Conservation (phyloP, 2,888 invertebrate genomes). For the Aphodius granarius region DNA sequence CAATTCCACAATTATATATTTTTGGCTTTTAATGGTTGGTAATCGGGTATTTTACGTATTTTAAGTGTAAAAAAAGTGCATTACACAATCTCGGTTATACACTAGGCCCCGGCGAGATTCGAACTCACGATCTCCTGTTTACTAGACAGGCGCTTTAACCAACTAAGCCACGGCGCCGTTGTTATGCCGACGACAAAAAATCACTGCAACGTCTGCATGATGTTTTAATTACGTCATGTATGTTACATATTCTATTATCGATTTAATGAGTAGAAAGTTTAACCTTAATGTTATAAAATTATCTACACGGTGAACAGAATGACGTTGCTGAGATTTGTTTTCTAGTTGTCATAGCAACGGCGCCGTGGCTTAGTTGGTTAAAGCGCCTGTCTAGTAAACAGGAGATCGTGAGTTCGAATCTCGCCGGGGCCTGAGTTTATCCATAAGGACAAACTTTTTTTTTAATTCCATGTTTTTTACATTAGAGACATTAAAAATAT, state of each 20-base stretch:
- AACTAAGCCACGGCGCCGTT: slow-evolving; percentile 77
- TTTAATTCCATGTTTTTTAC: no score
- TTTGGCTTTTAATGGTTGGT: no score
- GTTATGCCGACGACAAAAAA: background rate
- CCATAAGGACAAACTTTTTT: no score
- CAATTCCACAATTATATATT: no score
- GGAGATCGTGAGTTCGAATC: slow-evolving; percentile 71
- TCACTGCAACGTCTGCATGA: background rate
- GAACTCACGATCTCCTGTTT: slow-evolving; percentile 72
- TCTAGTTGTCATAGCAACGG: slow-evolving; percentile 48
- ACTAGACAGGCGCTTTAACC: slow-evolving; percentile 75
- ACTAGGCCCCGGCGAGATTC: slow-evolving; percentile 65
- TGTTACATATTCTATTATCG: background rate
- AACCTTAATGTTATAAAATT: no score
- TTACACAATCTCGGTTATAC: background rate
- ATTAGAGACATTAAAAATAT: no score
- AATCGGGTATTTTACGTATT: no score
- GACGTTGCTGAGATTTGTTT: no score
- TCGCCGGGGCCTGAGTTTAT: slow-evolving; percentile 66
- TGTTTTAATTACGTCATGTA: background rate
- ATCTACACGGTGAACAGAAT: no score
- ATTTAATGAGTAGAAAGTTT: no score
- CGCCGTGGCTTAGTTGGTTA: slow-evolving; percentile 81
- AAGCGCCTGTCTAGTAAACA: slow-evolving; percentile 73
- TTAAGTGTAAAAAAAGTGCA: background rate